A percentile compares a stretch with the other conserved stretches of the same genome.
These are phyloP conservation scores for Hesperia comma DNA, from an alignment of 2,888 invertebrate species.

Conservation along the genomic window DNA sequence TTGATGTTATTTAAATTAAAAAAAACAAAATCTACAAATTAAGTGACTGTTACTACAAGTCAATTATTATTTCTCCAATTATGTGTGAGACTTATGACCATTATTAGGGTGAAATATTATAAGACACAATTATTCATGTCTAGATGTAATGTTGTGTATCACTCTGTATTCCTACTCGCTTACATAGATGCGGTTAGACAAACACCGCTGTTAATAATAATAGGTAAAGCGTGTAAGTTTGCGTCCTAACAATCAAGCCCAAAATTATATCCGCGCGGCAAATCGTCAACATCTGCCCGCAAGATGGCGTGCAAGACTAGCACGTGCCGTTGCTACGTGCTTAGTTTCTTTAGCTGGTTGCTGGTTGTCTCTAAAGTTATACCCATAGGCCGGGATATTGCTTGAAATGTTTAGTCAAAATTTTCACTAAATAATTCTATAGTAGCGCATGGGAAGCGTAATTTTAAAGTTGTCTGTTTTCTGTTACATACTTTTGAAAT, in stretches of 20 bases:
- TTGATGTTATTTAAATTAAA: too few relatives aligned
- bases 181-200: too few relatives aligned
- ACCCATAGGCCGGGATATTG: conserved; percentile 11
- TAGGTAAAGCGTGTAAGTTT: not conserved
- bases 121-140: too few relatives aligned
- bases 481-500: too few relatives aligned
- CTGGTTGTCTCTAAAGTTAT: conserved; percentile 20
- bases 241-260: not conserved
- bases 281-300: conserved; percentile 26
- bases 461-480: not conserved
- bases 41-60: too few relatives aligned
- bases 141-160: too few relatives aligned
- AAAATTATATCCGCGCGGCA: conserved; percentile 3
- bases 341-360: conserved; percentile 23
- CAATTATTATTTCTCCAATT: too few relatives aligned
- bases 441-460: not conserved
- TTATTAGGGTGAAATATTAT: too few relatives aligned
- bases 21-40: too few relatives aligned
- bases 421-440: not conserved
- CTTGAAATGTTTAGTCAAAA: conserved; percentile 3
- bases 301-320: conserved; percentile 30
- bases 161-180: too few relatives aligned
- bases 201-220: not conserved
- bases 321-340: conserved; percentile 25
- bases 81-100: too few relatives aligned